Conservation (phyloP, 2,113 vertebrate genomes). For the Megaceryle maxima region DNA sequence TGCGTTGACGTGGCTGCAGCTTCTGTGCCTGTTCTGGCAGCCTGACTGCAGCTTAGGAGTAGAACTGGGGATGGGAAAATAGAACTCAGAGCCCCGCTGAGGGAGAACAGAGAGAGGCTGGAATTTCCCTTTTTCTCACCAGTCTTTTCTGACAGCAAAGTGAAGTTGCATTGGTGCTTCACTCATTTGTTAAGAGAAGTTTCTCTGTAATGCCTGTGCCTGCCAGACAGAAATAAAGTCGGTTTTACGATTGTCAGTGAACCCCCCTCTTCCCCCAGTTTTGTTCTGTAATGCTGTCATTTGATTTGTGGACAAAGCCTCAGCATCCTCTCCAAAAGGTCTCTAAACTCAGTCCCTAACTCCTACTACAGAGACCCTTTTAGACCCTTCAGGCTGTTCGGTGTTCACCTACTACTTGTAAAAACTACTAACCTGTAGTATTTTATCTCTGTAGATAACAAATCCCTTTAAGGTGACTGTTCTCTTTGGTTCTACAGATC, state of each 20-base stretch:
- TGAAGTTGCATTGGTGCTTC: not conserved
- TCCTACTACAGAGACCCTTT: not conserved
- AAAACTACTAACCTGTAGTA: not conserved
- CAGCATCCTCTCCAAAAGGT: not conserved
- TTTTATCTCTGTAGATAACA: not conserved
- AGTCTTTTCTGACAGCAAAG: not conserved
- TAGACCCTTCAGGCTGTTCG: not conserved
- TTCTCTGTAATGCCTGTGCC: not conserved
- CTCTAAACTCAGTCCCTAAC: not conserved
- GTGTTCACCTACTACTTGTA: not conserved
- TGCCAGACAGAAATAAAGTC: not conserved
- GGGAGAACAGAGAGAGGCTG: not conserved
- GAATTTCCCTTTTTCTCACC: not conserved
- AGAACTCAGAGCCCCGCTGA: not conserved
- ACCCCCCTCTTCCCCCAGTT: accelerated
- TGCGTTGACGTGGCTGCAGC: not conserved
- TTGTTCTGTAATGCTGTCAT: not conserved
- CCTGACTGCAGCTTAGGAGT: not conserved
- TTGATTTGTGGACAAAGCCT: not conserved
- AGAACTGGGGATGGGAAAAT: not conserved
- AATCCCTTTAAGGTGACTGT: not conserved
- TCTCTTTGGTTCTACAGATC: conserved; percentile 80
- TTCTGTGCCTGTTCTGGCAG: not conserved
- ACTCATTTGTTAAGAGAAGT: not conserved
- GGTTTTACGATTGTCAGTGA: not conserved